phyloP scores from a whole-genome alignment of 1,140 invertebrate species.

The Phthorimaea operculella region DNA sequence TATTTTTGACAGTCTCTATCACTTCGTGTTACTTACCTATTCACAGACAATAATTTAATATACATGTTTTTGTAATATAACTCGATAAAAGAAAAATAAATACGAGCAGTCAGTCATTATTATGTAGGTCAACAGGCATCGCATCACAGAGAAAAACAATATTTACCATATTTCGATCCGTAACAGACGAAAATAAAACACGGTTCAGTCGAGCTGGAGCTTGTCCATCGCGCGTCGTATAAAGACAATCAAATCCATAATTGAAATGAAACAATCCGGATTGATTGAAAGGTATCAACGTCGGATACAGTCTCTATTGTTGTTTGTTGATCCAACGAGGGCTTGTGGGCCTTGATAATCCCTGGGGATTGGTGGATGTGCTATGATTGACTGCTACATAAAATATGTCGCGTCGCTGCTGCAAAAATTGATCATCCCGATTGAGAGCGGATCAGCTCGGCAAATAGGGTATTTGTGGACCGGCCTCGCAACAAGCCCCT shows the following conservation, averaged over 20 bases:
- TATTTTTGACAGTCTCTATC: too few species aligned
- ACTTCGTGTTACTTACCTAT: too few species aligned
- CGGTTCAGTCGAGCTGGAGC: background rate
- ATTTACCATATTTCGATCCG: background rate
- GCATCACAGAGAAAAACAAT: background rate
- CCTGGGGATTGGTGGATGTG: constrained; percentile 6
- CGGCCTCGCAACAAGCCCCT: background rate
- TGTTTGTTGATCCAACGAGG: constrained; percentile 13
- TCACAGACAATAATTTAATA: background rate
- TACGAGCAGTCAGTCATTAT: background rate
- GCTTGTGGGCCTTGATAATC: constrained; percentile 11
- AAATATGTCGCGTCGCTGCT: constrained; percentile 17
- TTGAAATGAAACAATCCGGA: constrained; percentile 15
- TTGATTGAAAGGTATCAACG: constrained; percentile 1
- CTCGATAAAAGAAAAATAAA: background rate
- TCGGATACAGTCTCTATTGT: constrained; percentile 11
- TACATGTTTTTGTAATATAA: background rate
- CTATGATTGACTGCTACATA: constrained; percentile 21
- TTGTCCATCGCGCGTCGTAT: background rate
- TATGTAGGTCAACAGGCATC: too few species aligned
- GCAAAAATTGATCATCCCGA: constrained; percentile 13
- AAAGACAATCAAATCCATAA: constrained; percentile 10
- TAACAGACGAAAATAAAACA: constrained; percentile 1
- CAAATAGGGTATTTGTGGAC: constrained; percentile 2
- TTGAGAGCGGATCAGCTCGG: background rate